Base-by-base conservation (phyloP, 2,888 invertebrate genomes). In the Andrena hattorfiana region DNA sequence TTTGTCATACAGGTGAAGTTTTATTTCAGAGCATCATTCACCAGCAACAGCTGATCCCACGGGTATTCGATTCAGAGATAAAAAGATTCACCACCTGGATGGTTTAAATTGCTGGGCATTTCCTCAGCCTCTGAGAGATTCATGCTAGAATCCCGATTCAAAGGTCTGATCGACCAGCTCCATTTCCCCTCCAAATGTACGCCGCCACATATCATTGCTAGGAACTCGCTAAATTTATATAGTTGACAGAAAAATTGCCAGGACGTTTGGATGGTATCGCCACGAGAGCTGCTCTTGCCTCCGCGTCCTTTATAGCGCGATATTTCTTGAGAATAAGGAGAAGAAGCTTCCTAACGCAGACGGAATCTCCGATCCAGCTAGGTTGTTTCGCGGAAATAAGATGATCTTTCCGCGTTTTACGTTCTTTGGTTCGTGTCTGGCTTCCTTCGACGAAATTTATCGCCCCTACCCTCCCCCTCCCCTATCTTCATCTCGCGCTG, bases 371-470 rank as follows among this genome's bases (percentile, higher is more conserved):
- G 71, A 71, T 56, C 28, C 71, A 48, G 30, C 59, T 10, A 59
- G 77, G 69, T 70, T 73, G 77, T 82, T 77, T 60, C 82, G 67
- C 48, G 72, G 71, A 75, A 84, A 84, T 82, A 74, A 84, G 84
- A 84, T 80, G 82, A 86, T 87, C 83, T 87, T 80, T 66, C 42
- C 60, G 67, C 82, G 68, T 84, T 85, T 83, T 74, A 73, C 75
- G 75, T 64, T 71, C 79, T 73, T 73, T 48, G 79, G 77, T 73
- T 76, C 84, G 76, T 59, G 80, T 74, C 84, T 79, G 77, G 75
- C 60, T 88, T 85, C 79, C 77, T 81, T 77, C 81, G 67, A n/a
- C 66, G 62, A 79, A 85, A 87, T 87, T 86, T 87, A 86, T 87
- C 88, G 76, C 54, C 23, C 60, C 32, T 8, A 35, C n/a, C 23